Evolutionary conservation across 2,888 invertebrate species (phyloP).

Genomic region (Mimachlamys varia): DNA sequence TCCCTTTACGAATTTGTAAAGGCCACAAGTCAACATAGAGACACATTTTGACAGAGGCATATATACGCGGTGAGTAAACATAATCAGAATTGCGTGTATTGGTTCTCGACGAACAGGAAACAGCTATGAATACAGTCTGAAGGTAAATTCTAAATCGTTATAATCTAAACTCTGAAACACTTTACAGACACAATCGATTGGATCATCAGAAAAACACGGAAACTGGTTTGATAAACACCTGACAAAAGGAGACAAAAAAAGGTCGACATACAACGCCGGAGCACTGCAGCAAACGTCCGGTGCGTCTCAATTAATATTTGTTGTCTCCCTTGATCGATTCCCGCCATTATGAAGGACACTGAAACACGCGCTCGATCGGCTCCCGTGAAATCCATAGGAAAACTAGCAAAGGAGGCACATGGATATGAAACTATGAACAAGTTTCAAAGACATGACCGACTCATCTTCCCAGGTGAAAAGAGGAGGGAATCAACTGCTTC

Average conservation of each 20-base stretch:
- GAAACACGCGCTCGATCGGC: constrained; percentile 3
- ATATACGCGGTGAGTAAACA: background rate
- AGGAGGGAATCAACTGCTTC: background rate
- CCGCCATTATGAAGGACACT: constrained; percentile 15
- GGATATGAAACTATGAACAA: constrained; percentile 1
- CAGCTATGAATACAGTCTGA: background rate
- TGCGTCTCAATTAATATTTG: background rate
- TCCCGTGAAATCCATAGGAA: background rate
- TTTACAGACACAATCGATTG: background rate
- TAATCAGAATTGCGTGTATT: background rate
- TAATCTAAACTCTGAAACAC: background rate
- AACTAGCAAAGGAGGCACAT: constrained; percentile 12
- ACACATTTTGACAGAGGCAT: background rate
- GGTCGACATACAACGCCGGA: background rate
- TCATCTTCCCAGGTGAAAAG: background rate
- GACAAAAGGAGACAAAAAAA: background rate
- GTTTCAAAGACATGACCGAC: constrained; percentile 1
- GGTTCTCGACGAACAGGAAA: background rate
- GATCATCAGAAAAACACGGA: background rate
- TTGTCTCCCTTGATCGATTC: background rate
- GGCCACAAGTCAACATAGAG: background rate
- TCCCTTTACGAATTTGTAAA: background rate
- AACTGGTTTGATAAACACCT: background rate
- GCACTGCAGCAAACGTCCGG: background rate
- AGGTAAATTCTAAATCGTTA: constrained; percentile 8